These are phyloP conservation scores for Acleris cristana DNA, from an alignment of 2,888 invertebrate genomes.

Conservation along the genomic window DNA sequence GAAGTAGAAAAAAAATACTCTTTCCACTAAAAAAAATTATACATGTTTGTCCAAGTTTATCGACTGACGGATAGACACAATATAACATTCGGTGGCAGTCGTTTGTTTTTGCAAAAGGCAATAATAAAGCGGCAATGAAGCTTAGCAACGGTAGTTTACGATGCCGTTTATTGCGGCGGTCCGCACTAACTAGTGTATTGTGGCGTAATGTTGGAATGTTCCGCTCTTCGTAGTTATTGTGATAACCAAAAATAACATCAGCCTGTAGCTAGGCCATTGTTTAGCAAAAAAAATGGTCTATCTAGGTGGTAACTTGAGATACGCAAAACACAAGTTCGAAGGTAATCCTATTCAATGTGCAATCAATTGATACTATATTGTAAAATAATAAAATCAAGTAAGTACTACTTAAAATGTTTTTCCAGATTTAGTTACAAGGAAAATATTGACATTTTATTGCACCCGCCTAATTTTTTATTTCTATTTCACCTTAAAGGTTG, in stretches of 20 bases:
- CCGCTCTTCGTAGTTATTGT: background rate
- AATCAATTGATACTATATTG: too few species aligned
- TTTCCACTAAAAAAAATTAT: background rate
- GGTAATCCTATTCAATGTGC: too few species aligned
- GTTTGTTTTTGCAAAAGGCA: conserved; percentile 58
- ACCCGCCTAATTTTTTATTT: too few species aligned
- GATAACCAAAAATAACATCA: background rate
- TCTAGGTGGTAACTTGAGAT: too few species aligned
- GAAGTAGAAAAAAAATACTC: background rate
- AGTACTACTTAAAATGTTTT: too few species aligned
- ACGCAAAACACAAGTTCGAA: too few species aligned
- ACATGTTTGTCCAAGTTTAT: background rate
- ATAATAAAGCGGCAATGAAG: conserved; percentile 61
- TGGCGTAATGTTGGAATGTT: conserved; percentile 2
- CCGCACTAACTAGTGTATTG: conserved; percentile 45
- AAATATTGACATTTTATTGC: too few species aligned
- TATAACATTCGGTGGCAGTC: conserved; percentile 23
- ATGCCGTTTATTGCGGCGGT: conserved; percentile 60
- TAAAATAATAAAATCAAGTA: too few species aligned
- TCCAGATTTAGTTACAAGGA: too few species aligned
- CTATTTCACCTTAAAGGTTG: too few species aligned
- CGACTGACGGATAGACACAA: conserved; percentile 11
- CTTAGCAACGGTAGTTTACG: conserved; percentile 62
- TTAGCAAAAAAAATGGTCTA: too few species aligned
- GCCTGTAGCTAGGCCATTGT: too few species aligned